Evolutionary conservation across 92 coral and sea anemone species (phyloP).

Genomic region (Actinostola sp.): DNA sequence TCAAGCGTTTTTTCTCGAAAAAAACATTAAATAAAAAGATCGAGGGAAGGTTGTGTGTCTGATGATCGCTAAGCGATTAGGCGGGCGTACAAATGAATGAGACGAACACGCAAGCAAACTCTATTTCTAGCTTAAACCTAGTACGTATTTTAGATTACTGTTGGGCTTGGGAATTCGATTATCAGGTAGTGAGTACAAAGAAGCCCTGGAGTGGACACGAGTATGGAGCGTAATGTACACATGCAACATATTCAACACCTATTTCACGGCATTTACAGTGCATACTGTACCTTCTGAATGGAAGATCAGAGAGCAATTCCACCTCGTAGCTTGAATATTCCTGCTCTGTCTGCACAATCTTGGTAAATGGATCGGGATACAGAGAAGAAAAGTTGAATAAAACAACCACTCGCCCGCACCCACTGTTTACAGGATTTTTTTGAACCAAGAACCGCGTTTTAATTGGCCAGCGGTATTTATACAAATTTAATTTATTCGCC

Average conservation of each 20-base stretch:
- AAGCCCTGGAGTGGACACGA: neutral
- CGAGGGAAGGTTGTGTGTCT: neutral
- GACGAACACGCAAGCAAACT: conserved; percentile 4
- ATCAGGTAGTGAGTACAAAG: neutral
- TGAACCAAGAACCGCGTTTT: conserved; percentile 17
- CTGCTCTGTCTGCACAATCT: neutral
- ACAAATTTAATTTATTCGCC: conserved; percentile 15
- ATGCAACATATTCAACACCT: too few relatives aligned
- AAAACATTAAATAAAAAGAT: neutral
- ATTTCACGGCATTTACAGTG: too few relatives aligned
- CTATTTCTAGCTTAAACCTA: too few relatives aligned
- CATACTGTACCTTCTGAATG: conserved; percentile 18
- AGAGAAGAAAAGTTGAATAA: conserved; percentile 17
- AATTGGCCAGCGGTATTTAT: conserved; percentile 12
- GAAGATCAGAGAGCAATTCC: conserved; percentile 29
- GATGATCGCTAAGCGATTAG: conserved; percentile 11
- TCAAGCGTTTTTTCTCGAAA: neutral
- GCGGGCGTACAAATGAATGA: conserved; percentile 21
- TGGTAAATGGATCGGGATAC: conserved; percentile 3
- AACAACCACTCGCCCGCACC: conserved; percentile 32
- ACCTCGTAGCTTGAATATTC: conserved; percentile 12
- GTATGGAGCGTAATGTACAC: too few relatives aligned
- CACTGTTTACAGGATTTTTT: conserved; percentile 33
- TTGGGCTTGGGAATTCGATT: neutral
- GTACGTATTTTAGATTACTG: too few relatives aligned